phyloP scores from a whole-genome alignment of 2,797 vertebrate genomes.

The Vultur gryphus region DNA sequence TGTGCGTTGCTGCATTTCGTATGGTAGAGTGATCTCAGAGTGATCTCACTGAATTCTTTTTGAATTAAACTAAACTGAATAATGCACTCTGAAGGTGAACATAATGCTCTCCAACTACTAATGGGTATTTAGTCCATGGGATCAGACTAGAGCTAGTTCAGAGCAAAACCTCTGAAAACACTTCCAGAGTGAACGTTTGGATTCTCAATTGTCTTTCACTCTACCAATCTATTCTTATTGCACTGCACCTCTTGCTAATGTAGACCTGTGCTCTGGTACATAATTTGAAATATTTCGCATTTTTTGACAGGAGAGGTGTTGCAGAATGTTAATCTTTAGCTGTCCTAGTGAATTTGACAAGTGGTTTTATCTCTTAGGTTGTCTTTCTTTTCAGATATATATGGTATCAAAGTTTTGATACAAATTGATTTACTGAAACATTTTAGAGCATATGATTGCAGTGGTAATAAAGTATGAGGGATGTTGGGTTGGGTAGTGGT shows the following conservation, averaged over 20 bases:
- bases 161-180: background rate
- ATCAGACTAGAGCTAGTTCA: background rate
- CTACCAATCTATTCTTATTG: background rate
- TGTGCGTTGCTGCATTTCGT: background rate
- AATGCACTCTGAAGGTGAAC: background rate
- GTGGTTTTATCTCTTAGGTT: background rate
- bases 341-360: background rate
- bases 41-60: background rate
- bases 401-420: background rate
- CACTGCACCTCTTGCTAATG: background rate
- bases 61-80: background rate
- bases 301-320: background rate
- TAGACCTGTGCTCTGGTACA: background rate
- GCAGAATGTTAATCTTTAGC: background rate
- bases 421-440: background rate
- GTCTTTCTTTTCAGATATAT: background rate
- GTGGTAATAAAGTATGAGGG: background rate
- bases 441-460: background rate
- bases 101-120: background rate
- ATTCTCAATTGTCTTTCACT: background rate
- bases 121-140: background rate
- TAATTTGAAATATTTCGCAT: background rate
- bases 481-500: background rate
- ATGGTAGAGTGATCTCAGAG: background rate
- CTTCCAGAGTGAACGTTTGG: background rate